Percentiles rank a stretch among this genome's conserved stretches.
Evolutionary conservation across 1,140 invertebrate genomes (phyloP).

Genomic region (Gonatopus flavifemur): DNA sequence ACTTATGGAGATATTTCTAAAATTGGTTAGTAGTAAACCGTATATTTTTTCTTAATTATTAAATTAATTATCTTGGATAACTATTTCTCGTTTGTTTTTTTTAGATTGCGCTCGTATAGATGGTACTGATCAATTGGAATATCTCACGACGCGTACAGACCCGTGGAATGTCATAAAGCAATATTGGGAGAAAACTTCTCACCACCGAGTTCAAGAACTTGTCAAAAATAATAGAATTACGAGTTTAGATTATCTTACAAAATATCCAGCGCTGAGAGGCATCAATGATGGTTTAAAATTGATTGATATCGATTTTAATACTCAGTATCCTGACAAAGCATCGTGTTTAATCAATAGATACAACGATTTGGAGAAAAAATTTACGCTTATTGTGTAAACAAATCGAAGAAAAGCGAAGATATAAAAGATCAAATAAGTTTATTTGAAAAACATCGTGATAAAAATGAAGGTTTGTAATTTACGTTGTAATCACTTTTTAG

Average conservation of each 20-base stretch:
- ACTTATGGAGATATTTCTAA: no score
- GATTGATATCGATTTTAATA: background rate
- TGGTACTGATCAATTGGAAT: background rate
- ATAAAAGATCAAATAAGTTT: background rate
- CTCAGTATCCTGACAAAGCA: background rate
- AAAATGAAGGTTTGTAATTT: background rate
- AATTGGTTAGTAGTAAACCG: no score
- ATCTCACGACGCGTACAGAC: background rate
- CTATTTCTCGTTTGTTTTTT: background rate
- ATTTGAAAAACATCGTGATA: background rate
- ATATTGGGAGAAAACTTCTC: constrained; percentile 1
- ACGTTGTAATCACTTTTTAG: background rate
- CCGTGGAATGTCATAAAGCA: background rate
- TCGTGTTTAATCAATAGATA: background rate
- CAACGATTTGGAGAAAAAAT: background rate
- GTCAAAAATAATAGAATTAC: constrained; percentile 1
- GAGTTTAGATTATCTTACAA: background rate
- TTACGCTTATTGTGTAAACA: background rate
- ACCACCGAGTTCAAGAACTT: background rate
- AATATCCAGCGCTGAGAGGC: background rate
- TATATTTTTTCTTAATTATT: no score
- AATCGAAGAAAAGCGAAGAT: background rate
- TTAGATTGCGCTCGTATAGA: constrained; percentile 1
- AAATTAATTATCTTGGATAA: no score
- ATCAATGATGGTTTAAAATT: background rate